Evolutionary conservation across 2,888 invertebrate genomes (phyloP), one percentile per base, ranked within the genome.

Genomic region (Danaus chrysippus): DNA sequence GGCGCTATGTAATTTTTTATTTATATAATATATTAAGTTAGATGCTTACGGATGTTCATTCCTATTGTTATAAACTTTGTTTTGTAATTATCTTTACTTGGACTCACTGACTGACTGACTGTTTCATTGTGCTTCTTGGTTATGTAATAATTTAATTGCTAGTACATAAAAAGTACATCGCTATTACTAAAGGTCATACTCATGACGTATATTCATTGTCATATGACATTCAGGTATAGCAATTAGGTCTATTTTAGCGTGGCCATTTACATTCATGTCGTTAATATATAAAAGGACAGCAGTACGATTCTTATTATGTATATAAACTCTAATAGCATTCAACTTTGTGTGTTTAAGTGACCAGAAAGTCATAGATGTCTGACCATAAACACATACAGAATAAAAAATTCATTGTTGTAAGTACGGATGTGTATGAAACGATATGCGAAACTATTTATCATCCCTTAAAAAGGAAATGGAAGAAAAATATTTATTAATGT

Each of bases 301-400:
- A 67, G 68, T 65, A 67, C 59, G 59, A 34, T 34, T 34, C 23
- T 34, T 34, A 34, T 34, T 34, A 34, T 34, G 23, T 34, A 5
- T 34, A 8, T 74, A 71, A 69, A 66, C 67, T 66, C 42, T 73
- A 71, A 73, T 71, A 62, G 67, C 65, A 44, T 46, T 53, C 54
- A 55, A 59, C 56, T 46, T 57, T 55, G 34, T 13, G n/a, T 56
- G 49, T 64, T 64, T 56, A 34, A 34, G 23, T 34, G 23, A 34
- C 23, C 23, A 34, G 23, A 34, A 34, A 34, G 23, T 6, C 23
- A 34, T 34, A 34, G 23, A 34, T 34, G 23, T 34, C 23, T 34
- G 23, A 34, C 23, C 23, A 5, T 34, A 34, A 34, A 34, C 23
- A 34, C 23, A 34, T 5, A 34, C 23, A 34, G 23, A 34, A 34